These are phyloP conservation scores for Fopius arisanus DNA, from an alignment of 1,140 invertebrate species.

Conservation along the genomic window DNA sequence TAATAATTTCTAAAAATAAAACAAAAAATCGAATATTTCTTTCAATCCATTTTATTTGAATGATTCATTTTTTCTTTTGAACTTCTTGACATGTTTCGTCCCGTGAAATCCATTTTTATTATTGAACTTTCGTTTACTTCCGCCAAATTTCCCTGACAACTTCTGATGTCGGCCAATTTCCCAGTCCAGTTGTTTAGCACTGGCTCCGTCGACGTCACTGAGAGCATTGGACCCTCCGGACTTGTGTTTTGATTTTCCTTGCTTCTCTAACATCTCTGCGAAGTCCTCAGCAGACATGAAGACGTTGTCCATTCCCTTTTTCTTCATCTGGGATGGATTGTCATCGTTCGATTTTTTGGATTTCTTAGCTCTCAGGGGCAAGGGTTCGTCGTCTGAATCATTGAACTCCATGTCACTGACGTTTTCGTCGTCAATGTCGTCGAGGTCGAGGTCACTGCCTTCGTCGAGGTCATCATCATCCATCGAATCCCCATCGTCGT, in stretches of 20 bases:
- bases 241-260: conserved; percentile 68
- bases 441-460: conserved; percentile 39
- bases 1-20: too few species aligned
- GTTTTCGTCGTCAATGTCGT: conserved; percentile 40
- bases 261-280: conserved; percentile 75
- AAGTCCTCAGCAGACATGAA: conserved; percentile 81
- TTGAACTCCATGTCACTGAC: conserved; percentile 44
- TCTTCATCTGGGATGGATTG: conserved; percentile 18
- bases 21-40: background rate
- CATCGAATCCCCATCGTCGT: conserved; percentile 38
- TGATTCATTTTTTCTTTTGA: conserved; percentile 36
- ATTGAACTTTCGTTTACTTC: conserved; percentile 34
- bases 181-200: conserved; percentile 73
- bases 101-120: conserved; percentile 22
- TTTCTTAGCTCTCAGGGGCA: conserved; percentile 14
- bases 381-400: conserved; percentile 28
- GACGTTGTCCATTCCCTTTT: conserved; percentile 46
- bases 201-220: conserved; percentile 72
- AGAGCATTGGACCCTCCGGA: conserved; percentile 71
- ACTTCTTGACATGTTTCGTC: conserved; percentile 39
- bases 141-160: conserved; percentile 37
- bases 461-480: conserved; percentile 43
- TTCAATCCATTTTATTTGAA: conserved; percentile 16
- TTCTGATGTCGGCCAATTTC: conserved; percentile 66
- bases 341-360: conserved; percentile 16